Base-by-base conservation (phyloP, 2,797 vertebrate species). In the Microctenopoma stevenorrisi region DNA sequence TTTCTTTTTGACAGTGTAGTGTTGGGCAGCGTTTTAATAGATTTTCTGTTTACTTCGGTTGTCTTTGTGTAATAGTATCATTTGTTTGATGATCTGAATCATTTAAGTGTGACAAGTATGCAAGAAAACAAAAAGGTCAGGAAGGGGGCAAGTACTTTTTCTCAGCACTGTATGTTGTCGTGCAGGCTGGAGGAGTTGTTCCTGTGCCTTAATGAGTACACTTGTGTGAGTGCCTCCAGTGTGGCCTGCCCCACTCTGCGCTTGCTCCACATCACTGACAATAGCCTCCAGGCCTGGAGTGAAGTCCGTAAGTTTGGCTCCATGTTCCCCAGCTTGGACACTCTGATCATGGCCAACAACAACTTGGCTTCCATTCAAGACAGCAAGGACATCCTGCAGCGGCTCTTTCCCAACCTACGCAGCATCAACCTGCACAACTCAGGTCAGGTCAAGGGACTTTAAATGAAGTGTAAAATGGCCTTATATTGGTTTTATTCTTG, bases 121-220 rank as follows among this genome's bases (percentile, higher is more conserved):
- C 30, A 33, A 33, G 7, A 33, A 33, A 33, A 33, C 7, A 33
- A 33, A 33, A 33, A 33, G 7, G 30, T 33, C 30, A 33, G 13
- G 14, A 43, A 13, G 13, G 4, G 13, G 42, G 42, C 42, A 15
- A 38, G 1, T 42, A 43, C 14, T 9, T 30, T 16, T 14, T 30
- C 7, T 5, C 43, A 15, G 14, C 14, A 43, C 15, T 43, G 42
- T 43, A 33, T 57, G 33, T 54, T 40, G 4, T 38, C 28, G 51
- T 53, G 40, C 92, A 99, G 98, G 90, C 92, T 99, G 92, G 96
- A 98, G 93, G 96, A 99, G 86, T 93, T 99, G 81, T 99, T 99
- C 92, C 93, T 99, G 94, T 98, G 98, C 97, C 97, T 98, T 96
- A 99, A 99, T 0, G 95, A 98, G 94, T 99, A 99, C 79, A 95